A percentile compares a stretch with the other conserved stretches of the same genome.
phyloP scores from a whole-genome alignment of 2,888 invertebrate species.

The Mycalesis mineus region DNA sequence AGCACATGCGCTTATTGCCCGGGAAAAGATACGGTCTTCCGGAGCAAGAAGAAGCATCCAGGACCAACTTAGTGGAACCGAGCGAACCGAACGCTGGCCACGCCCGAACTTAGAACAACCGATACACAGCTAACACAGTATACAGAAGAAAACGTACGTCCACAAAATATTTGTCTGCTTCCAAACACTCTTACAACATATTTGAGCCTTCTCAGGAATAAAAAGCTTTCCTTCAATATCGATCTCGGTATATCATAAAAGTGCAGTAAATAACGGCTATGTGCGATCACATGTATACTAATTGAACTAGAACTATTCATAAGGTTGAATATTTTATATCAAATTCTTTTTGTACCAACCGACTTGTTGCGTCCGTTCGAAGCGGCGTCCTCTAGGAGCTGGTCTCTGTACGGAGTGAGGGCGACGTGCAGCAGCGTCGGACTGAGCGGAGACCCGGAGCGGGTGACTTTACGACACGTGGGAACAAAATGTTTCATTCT shows the following conservation, averaged over 20 bases:
- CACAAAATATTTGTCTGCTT: background rate
- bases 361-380: conserved; percentile 39
- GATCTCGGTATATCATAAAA: conserved; percentile 22
- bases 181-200: conserved; percentile 15
- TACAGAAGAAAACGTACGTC: background rate
- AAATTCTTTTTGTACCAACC: conserved; percentile 71
- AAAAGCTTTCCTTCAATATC: conserved; percentile 18
- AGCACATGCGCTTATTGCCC: conserved; percentile 73
- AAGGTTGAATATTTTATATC: conserved; percentile 53
- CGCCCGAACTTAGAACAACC: conserved; percentile 15
- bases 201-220: conserved; percentile 26
- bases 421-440: too few species aligned
- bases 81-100: conserved; percentile 23
- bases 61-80: conserved; percentile 30
- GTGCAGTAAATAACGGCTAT: conserved; percentile 42
- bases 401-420: background rate
- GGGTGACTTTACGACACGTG: too few species aligned
- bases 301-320: conserved; percentile 52
- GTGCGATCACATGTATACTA: conserved; percentile 64
- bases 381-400: background rate
- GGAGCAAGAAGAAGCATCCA: conserved; percentile 69
- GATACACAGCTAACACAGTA: conserved; percentile 1
- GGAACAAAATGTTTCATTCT: too few species aligned
- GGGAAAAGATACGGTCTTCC: conserved; percentile 76
- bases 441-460: too few species aligned